These are phyloP conservation scores for Eupithecia inturbata DNA, from an alignment of 2,888 invertebrate genomes.

Conservation along the genomic window DNA sequence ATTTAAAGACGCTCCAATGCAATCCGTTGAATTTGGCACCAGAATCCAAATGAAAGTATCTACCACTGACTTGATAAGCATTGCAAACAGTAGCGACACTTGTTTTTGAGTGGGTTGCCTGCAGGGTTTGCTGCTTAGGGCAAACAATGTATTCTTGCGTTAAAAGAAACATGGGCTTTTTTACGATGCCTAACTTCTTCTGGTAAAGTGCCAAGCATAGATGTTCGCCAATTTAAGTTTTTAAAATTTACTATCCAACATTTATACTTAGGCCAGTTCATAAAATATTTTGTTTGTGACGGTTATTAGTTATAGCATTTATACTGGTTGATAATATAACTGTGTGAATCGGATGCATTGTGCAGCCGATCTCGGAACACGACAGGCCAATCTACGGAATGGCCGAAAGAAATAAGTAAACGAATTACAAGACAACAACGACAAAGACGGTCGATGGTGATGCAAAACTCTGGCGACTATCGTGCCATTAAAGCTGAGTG, in stretches of 20 bases:
- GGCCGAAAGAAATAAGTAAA: constrained; percentile 45
- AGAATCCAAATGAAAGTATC: constrained; percentile 25
- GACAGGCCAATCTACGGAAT: constrained; percentile 43
- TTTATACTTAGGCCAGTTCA: neutral
- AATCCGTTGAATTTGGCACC: constrained; percentile 44
- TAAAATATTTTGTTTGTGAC: neutral
- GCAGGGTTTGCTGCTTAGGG: neutral
- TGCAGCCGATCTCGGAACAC: constrained; percentile 37
- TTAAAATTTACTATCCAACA: neutral
- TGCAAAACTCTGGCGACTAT: constrained; percentile 59
- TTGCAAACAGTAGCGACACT: constrained; percentile 8
- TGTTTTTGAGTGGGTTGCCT: neutral
- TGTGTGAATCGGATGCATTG: constrained; percentile 21
- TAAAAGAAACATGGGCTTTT: neutral
- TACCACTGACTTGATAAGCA: constrained; percentile 2
- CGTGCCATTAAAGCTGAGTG: constrained; percentile 61
- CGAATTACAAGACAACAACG: constrained; percentile 53
- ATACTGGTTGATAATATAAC: neutral
- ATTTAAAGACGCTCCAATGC: constrained; percentile 40
- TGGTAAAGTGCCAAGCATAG: neutral
- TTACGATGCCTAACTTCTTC: neutral
- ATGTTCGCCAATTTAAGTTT: neutral
- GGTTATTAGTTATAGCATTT: neutral
- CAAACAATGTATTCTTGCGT: neutral
- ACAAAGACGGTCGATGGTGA: constrained; percentile 49